A percentile compares a stretch with the other conserved stretches of the same genome.
Conservation (phyloP, 2,113 vertebrate species). For the Rhabdornis inornatus region DNA sequence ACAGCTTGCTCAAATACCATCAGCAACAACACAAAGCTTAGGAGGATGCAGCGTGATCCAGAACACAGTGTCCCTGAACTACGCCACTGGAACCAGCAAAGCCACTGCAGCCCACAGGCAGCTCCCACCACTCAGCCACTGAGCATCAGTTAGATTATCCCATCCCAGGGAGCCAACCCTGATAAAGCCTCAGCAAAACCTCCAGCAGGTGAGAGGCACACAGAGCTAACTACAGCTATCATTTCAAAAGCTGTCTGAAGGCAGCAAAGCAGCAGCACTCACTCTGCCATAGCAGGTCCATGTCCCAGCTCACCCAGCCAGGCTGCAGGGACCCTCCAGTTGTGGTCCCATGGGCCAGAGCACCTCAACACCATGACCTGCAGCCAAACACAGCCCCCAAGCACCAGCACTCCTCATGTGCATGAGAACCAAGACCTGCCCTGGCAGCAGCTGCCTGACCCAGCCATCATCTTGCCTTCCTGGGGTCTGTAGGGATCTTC, state of each 20-base stretch:
- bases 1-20: not conserved
- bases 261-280: not conserved
- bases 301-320: not conserved
- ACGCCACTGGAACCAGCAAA: not conserved
- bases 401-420: rapidly evolving
- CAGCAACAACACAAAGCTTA: not conserved
- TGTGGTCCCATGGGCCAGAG: rapidly evolving
- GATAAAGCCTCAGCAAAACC: not conserved
- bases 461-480: not conserved
- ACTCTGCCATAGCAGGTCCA: rapidly evolving
- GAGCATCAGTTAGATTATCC: not conserved
- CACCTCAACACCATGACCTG: not conserved
- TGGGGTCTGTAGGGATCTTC: not conserved
- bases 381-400: not conserved
- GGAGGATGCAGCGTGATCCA: not conserved
- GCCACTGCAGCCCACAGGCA: not conserved
- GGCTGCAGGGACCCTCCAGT: not conserved
- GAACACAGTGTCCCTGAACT: not conserved
- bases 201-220: not conserved
- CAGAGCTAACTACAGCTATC: not conserved
- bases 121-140: not conserved
- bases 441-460: not conserved
- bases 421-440: no score
- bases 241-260: not conserved
- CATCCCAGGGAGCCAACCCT: not conserved